Evolutionary conservation across 2,797 vertebrate genomes (phyloP), one percentile per base, ranked within the genome.

Genomic region (Microctenopoma lineatum): DNA sequence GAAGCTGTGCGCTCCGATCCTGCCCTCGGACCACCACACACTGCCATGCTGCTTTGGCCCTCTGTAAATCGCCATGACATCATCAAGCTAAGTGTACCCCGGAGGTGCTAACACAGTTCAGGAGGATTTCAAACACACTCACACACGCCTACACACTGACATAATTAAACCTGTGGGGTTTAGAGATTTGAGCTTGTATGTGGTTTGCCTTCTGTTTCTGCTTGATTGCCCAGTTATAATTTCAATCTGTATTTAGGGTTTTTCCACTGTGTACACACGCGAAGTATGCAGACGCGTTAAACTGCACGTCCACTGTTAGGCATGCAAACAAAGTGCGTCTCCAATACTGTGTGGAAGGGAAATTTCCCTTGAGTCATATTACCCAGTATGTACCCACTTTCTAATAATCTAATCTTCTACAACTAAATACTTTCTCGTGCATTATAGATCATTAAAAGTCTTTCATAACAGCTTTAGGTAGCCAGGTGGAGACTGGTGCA

Each of bases 101-200:
- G 7, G 25, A 65, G 76, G 66, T 70, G 44, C 51, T 51, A 52
- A 66, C 51, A 38, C 16, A 51, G 13, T 68, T 59, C 18, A 13
- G 58, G n/a, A 81, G 41, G 60, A 69, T 48, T 64, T 59, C 60
- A 56, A 18, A 74, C 69, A 74, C 48, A 52, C 64, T 34, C 70
- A 38, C 53, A 46, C 41, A 25, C 42, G 47, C 25, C 67, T 52
- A 38, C 74, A 59, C 54, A 63, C 66, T 58, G 53, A 55, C 63
- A 75, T 71, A 70, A 81, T 76, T 74, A 80, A 80, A 72, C 75
- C 80, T 83, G 54, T 68, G 79, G 62, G 67, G 18, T 70, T 80
- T 61, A 36, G 66, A 64, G 75, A 61, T 27, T 73, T 71, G 60
- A 51, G 70, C 66, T 67, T 1, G 21, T 67, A 57, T 72, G 69